Evolutionary conservation across 2,888 invertebrate species (phyloP).

Genomic region (Netelia melanura): DNA sequence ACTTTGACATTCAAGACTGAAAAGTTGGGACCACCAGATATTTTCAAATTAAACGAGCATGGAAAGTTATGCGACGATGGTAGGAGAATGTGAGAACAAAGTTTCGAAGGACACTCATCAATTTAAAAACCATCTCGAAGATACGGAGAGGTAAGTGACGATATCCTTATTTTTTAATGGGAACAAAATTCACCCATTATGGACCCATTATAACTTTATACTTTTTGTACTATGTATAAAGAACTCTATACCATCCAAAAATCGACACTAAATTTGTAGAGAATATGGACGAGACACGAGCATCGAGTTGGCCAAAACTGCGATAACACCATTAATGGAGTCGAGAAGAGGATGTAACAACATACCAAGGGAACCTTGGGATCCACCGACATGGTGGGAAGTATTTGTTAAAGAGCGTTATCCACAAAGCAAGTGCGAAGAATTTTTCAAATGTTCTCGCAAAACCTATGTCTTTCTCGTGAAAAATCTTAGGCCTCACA

Average conservation of each 20-base stretch:
- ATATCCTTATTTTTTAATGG: not conserved
- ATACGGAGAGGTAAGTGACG: conserved; percentile 43
- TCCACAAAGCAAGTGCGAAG: conserved; percentile 68
- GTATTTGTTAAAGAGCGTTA: conserved; percentile 70
- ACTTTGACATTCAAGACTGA: not conserved
- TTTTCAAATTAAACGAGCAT: conserved; percentile 7
- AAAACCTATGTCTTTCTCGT: conserved; percentile 73
- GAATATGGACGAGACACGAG: conserved; percentile 5
- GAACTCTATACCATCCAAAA: not conserved
- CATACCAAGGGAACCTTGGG: conserved; percentile 19
- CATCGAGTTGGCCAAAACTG: conserved; percentile 27
- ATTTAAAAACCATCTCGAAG: conserved; percentile 39
- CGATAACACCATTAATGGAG: not conserved
- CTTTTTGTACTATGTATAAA: not conserved
- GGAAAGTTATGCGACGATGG: conserved; percentile 48
- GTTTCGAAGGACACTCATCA: conserved; percentile 30
- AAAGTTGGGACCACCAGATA: not conserved
- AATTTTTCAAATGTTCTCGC: conserved; percentile 73
- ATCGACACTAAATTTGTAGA: not conserved
- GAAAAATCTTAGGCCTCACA: conserved; percentile 66
- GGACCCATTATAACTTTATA: not conserved
- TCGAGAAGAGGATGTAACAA: not conserved
- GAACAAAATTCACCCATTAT: not conserved
- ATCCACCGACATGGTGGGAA: conserved; percentile 72
- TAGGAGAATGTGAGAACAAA: conserved; percentile 46